Evolutionary conservation across 2,797 vertebrate genomes (phyloP).

Genomic region (Semaprochilodus insignis): DNA sequence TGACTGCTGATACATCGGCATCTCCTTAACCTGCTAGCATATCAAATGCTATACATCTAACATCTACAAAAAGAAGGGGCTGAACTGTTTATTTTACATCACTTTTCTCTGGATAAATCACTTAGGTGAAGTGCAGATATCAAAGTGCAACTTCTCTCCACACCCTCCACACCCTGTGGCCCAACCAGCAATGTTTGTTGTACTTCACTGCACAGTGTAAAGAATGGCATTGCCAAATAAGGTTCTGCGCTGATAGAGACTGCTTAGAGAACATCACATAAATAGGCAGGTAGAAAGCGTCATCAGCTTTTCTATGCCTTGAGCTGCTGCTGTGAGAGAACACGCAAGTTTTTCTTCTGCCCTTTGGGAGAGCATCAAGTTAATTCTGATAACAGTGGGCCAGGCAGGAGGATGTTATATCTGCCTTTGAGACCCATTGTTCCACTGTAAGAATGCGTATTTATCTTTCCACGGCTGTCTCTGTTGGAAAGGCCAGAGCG

Average conservation of each 20-base stretch:
- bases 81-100: too few species aligned
- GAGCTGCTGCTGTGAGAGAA: neutral
- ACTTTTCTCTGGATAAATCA: neutral
- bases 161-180: neutral
- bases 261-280: too few species aligned
- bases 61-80: too few species aligned
- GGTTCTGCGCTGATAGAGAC: neutral
- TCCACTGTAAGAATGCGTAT: conserved; percentile 30
- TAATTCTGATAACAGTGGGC: conserved; percentile 12
- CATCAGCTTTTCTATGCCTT: too few species aligned
- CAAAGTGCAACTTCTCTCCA: neutral
- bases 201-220: neutral
- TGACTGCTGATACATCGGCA: too few species aligned
- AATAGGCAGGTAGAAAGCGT: neutral
- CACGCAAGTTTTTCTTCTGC: neutral
- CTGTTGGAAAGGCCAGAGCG: conserved; percentile 11
- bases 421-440: conserved; percentile 12
- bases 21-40: too few species aligned
- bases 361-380: neutral
- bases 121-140: neutral
- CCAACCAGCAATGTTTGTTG: neutral
- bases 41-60: too few species aligned
- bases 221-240: neutral
- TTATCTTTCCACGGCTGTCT: conserved; percentile 40
- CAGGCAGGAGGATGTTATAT: conserved; percentile 28